Evolutionary conservation across 1,140 invertebrate species (phyloP).

Genomic region (Nasonia longicornis): DNA sequence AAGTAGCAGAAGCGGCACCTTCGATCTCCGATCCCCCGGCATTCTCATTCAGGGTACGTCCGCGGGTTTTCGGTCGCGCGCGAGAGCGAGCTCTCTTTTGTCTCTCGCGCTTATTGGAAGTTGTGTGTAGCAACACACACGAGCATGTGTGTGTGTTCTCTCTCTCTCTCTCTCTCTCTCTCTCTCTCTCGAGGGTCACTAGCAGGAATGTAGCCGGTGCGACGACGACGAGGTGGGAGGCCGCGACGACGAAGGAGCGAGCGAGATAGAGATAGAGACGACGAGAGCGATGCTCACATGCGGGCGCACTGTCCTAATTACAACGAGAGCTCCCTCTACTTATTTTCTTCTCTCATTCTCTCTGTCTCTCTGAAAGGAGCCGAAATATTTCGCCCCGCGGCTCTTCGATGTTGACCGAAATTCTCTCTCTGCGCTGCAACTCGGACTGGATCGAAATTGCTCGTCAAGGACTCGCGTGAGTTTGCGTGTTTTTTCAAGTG

Average conservation of each 20-base stretch:
- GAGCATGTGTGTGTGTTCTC: background rate
- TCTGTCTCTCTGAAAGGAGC: conserved; percentile 61
- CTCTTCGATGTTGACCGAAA: conserved; percentile 36
- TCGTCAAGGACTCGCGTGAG: conserved; percentile 31
- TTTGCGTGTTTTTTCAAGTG: conserved; percentile 4
- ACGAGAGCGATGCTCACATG: conserved; percentile 55
- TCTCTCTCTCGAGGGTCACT: conserved; percentile 58
- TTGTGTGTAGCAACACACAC: conserved; percentile 44
- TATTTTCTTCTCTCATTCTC: conserved; percentile 58
- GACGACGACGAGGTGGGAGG: conserved; percentile 49
- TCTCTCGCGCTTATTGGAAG: conserved; percentile 49
- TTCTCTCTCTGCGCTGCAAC: conserved; percentile 30
- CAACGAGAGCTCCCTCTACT: conserved; percentile 56
- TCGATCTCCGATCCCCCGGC: conserved; percentile 34
- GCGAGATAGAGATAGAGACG: conserved; percentile 49
- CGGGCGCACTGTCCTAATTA: conserved; percentile 70
- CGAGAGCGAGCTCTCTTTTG: conserved; percentile 41
- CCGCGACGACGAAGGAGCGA: conserved; percentile 49
- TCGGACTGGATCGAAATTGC: conserved; percentile 22
- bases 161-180: background rate
- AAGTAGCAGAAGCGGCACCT: conserved; percentile 39
- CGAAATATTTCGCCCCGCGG: conserved; percentile 66
- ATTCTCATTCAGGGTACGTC: conserved; percentile 45
- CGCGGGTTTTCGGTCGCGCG: conserved; percentile 39
- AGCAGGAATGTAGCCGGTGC: conserved; percentile 63